phyloP scores from a whole-genome alignment of 2,888 invertebrate species.

The Polydrusus tereticollis region DNA sequence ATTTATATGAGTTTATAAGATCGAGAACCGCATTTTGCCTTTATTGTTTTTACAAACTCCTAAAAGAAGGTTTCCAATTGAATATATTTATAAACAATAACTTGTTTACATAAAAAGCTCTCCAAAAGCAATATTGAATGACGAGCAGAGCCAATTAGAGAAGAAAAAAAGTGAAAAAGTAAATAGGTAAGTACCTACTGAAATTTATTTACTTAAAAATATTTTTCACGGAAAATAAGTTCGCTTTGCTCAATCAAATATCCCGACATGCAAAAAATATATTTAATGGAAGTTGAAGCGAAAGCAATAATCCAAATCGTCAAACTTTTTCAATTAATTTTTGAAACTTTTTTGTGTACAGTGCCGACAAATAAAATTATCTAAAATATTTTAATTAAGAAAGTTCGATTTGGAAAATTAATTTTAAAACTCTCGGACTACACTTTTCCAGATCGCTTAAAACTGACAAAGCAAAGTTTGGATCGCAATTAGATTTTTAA shows the following conservation, averaged over 20 bases:
- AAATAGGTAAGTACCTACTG: background rate
- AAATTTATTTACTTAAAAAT: slow-evolving; percentile 8
- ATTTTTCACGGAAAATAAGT: slow-evolving; percentile 7
- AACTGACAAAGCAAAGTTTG: slow-evolving; percentile 39
- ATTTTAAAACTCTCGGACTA: slow-evolving; percentile 38
- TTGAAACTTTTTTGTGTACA: slow-evolving; percentile 32
- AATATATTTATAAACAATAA: too few relatives aligned
- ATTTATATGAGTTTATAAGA: too few relatives aligned
- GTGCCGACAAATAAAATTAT: slow-evolving; percentile 44
- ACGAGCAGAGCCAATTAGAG: background rate
- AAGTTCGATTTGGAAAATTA: slow-evolving; percentile 43
- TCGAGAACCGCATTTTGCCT: too few relatives aligned
- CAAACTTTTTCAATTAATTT: slow-evolving; percentile 45
- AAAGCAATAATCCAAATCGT: slow-evolving; percentile 10
- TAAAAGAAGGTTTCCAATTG: too few relatives aligned
- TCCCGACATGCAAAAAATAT: background rate
- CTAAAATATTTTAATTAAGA: slow-evolving; percentile 48
- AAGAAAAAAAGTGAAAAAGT: background rate
- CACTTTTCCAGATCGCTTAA: slow-evolving; percentile 21
- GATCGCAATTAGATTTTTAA: slow-evolving; percentile 23
- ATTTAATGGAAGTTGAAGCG: slow-evolving; percentile 2
- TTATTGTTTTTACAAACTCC: too few relatives aligned
- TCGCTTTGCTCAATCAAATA: slow-evolving; percentile 1
- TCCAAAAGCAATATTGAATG: background rate
- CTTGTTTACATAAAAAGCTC: too few relatives aligned